phyloP scores from a whole-genome alignment of 2,797 vertebrate species.

The Schizopygopsis malacanthus region DNA sequence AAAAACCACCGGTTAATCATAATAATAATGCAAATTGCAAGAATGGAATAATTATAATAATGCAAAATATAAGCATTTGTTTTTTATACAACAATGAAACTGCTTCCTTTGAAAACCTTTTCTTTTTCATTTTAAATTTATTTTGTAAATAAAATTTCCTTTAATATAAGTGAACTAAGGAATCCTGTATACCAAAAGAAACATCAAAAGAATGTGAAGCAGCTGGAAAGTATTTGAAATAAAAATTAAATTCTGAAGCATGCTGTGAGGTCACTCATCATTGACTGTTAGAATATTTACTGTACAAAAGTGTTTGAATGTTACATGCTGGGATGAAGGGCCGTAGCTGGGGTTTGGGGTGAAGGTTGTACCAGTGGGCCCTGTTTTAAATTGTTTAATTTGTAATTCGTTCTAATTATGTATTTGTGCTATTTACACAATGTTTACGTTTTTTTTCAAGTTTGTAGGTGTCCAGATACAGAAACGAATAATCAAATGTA shows the following conservation, averaged over 20 bases:
- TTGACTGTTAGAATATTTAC: not conserved
- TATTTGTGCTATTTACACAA: too few relatives aligned
- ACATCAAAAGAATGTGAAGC: not conserved
- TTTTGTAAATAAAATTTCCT: not conserved
- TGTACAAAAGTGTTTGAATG: not conserved
- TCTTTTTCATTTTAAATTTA: not conserved
- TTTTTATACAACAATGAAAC: not conserved
- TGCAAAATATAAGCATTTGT: not conserved
- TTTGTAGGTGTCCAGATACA: too few relatives aligned
- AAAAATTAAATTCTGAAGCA: not conserved
- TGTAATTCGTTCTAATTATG: too few relatives aligned
- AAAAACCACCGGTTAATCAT: not conserved
- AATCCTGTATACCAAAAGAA: not conserved
- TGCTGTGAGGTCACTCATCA: too few relatives aligned
- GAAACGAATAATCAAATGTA: too few relatives aligned
- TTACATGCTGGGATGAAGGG: not conserved
- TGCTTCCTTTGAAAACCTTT: not conserved
- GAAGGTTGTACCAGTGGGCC: too few relatives aligned
- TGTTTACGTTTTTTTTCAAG: too few relatives aligned
- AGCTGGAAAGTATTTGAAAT: not conserved
- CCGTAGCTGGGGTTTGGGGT: too few relatives aligned
- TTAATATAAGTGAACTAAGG: not conserved
- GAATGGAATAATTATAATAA: not conserved
- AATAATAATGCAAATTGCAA: not conserved
- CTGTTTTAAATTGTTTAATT: too few relatives aligned